A percentile compares a stretch with the other conserved stretches of the same genome.
Conservation (phyloP, 1,140 invertebrate species). For the Dreissena rostriformis region DNA sequence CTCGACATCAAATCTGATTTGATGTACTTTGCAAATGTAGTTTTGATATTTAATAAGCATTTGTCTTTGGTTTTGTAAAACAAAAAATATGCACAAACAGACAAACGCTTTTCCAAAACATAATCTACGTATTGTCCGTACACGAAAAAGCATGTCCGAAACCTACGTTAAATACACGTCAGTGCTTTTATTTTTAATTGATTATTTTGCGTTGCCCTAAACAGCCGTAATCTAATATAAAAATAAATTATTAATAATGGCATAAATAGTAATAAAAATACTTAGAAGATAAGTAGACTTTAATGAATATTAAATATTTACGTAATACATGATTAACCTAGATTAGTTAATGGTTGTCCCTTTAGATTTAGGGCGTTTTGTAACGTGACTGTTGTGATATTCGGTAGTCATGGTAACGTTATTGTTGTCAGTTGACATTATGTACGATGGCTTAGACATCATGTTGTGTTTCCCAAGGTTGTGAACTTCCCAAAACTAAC, state of each 20-base stretch:
- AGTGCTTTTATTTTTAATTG: not conserved
- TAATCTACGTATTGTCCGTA: no score
- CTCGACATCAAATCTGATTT: no score
- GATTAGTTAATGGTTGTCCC: not conserved
- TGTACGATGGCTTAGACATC: not conserved
- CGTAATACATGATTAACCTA: not conserved
- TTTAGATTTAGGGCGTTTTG: not conserved
- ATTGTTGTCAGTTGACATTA: not conserved
- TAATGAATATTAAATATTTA: not conserved
- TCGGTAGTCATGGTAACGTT: not conserved
- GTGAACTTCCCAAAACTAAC: constrained; percentile 4
- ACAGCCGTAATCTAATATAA: not conserved
- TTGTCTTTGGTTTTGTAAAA: no score
- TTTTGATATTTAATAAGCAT: no score
- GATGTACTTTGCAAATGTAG: no score
- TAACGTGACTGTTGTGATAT: not conserved
- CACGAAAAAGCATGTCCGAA: no score
- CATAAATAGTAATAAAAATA: not conserved
- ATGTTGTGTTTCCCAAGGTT: constrained; percentile 9
- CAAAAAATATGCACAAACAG: no score
- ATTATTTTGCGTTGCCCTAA: not conserved
- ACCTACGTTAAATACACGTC: no score
- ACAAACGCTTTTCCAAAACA: no score
- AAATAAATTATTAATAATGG: not conserved
- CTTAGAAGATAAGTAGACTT: not conserved